Evolutionary conservation across 2,888 invertebrate species (phyloP).

Genomic region (Ormia ochracea): DNA sequence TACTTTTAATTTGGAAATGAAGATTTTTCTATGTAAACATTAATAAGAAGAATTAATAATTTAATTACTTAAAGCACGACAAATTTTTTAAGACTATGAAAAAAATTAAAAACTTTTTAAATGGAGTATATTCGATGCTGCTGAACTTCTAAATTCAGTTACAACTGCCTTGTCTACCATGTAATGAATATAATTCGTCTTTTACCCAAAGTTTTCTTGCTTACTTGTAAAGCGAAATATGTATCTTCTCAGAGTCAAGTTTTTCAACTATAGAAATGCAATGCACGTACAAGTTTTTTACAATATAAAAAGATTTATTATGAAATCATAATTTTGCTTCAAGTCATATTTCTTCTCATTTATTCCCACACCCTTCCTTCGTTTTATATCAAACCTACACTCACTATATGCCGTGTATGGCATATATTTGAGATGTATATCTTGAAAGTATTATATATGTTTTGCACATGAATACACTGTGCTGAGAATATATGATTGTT

Average conservation of each 20-base stretch:
- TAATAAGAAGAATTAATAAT: no score
- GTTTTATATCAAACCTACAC: not conserved
- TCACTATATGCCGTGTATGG: slow-evolving; percentile 20
- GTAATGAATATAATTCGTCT: not conserved
- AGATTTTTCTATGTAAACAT: no score
- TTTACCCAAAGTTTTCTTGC: not conserved
- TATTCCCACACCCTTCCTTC: slow-evolving; percentile 8
- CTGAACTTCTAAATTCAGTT: no score
- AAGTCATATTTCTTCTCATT: slow-evolving; percentile 47
- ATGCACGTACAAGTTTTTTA: slow-evolving; percentile 52
- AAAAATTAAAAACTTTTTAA: no score
- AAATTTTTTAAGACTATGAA: no score
- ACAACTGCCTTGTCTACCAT: no score
- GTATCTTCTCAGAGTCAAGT: slow-evolving; percentile 3
- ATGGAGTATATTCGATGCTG: no score
- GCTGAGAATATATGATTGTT: not conserved
- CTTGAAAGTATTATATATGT: not conserved
- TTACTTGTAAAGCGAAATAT: not conserved
- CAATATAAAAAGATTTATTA: slow-evolving; percentile 58
- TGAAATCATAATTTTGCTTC: slow-evolving; percentile 58
- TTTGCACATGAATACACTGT: not conserved
- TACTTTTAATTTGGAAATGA: no score
- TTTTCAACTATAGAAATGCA: slow-evolving; percentile 38
- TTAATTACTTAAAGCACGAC: no score
- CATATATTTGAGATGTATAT: not conserved